Conservation (phyloP, 2,888 invertebrate species). For the Agonum fuliginosum region DNA sequence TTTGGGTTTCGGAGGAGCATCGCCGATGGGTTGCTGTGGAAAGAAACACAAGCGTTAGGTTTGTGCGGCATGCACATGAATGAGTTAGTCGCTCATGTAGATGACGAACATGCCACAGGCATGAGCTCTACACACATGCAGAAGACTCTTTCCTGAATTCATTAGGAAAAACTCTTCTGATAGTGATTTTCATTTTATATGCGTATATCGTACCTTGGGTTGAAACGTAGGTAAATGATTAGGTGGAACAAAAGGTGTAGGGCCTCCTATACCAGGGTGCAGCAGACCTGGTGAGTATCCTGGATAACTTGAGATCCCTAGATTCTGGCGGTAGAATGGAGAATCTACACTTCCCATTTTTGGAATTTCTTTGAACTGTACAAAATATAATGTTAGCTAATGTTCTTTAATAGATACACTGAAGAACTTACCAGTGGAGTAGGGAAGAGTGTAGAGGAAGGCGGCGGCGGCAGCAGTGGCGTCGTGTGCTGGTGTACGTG, state of each 20-base stretch:
- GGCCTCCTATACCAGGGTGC: slow-evolving; percentile 84
- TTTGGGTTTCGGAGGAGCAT: slow-evolving; percentile 78
- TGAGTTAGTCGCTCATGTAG: slow-evolving; percentile 50
- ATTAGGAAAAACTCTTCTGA: slow-evolving; percentile 18
- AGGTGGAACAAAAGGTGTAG: slow-evolving; percentile 92
- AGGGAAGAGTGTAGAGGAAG: slow-evolving; percentile 76
- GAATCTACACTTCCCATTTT: slow-evolving; percentile 87
- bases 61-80: slow-evolving; percentile 52
- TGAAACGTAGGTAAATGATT: slow-evolving; percentile 90
- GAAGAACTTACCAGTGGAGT: slow-evolving; percentile 79
- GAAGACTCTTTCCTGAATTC: slow-evolving; percentile 9
- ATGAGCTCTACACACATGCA: slow-evolving; percentile 45
- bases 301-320: slow-evolving; percentile 87
- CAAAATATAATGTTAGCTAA: slow-evolving; percentile 52
- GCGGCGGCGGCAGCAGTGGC: slow-evolving; percentile 78
- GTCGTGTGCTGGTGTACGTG: slow-evolving; percentile 92
- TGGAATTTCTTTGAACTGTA: slow-evolving; percentile 90
- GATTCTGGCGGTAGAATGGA: slow-evolving; percentile 85
- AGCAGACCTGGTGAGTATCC: slow-evolving; percentile 85
- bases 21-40: slow-evolving; percentile 69
- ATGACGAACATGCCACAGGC: slow-evolving; percentile 49
- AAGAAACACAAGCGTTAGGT: slow-evolving; percentile 64
- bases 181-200: slow-evolving; percentile 9
- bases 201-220: slow-evolving; percentile 89
- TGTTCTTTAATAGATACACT: too few species aligned